Percentiles rank a stretch among this genome's conserved stretches.
These are phyloP conservation scores for Abrostola triplasia DNA, from an alignment of 2,888 invertebrate species.

Conservation along the genomic window DNA sequence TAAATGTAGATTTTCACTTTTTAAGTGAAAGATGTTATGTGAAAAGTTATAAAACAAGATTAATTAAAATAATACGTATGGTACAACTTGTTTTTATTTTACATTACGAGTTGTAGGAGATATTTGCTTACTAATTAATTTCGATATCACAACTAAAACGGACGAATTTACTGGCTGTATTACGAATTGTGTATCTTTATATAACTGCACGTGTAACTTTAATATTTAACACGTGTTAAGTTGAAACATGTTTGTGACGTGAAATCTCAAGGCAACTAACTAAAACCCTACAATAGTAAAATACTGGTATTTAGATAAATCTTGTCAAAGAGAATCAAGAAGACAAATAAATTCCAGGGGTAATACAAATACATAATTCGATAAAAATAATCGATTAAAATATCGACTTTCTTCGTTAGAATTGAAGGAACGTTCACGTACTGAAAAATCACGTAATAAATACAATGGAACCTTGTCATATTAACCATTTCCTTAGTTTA, in stretches of 20 bases:
- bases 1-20: conserved; percentile 47
- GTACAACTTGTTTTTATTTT: conserved; percentile 7
- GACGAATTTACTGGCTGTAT: no score
- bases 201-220: no score
- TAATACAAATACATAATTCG: neutral
- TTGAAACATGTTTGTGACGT: no score
- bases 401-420: neutral
- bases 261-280: no score
- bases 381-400: no score
- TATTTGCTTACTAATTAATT: neutral
- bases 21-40: conserved; percentile 5
- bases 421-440: neutral
- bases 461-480: conserved; percentile 6
- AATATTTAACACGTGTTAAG: no score
- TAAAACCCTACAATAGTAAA: no score
- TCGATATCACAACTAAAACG: no score
- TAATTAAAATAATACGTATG: conserved; percentile 33
- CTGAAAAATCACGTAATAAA: neutral
- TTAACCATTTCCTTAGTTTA: conserved; percentile 13
- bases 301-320: no score
- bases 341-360: no score
- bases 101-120: neutral
- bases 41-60: conserved; percentile 20
- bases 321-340: no score
- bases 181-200: no score